A percentile compares a stretch with the other conserved stretches of the same genome.
phyloP scores from a whole-genome alignment of 2,113 vertebrate genomes.

The Naja naja region DNA sequence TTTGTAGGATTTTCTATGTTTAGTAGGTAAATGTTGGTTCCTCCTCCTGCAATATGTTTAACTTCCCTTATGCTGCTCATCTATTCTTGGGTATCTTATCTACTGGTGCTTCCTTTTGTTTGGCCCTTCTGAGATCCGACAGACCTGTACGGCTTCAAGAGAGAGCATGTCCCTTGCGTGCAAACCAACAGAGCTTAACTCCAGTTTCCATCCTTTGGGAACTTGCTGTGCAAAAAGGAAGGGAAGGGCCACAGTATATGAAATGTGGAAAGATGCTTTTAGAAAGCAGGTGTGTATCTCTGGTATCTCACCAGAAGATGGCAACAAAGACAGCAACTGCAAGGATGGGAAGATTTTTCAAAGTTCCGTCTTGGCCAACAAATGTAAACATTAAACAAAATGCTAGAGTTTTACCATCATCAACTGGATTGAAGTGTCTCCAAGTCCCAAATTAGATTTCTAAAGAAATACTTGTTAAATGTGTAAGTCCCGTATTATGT shows the following conservation, averaged over 20 bases:
- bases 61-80: neutral
- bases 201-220: neutral
- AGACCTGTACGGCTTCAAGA: neutral
- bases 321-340: neutral
- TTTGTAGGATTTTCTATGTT: neutral
- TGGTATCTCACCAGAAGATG: neutral
- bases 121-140: neutral
- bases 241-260: neutral
- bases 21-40: neutral
- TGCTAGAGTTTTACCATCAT: neutral
- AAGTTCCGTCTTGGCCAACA: neutral
- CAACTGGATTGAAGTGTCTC: neutral
- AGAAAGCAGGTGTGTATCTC: neutral
- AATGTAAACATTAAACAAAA: neutral
- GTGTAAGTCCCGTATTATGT: neutral
- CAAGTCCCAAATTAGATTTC: neutral
- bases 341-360: neutral
- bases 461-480: neutral
- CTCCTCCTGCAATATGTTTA: neutral
- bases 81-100: neutral
- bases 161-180: neutral
- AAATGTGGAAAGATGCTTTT: neutral
- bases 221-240: neutral
- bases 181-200: neutral
- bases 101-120: neutral